Evolutionary conservation across 1,140 invertebrate species (phyloP), one percentile per base, ranked within the genome.

Genomic region (Rhynchophorus ferrugineus): DNA sequence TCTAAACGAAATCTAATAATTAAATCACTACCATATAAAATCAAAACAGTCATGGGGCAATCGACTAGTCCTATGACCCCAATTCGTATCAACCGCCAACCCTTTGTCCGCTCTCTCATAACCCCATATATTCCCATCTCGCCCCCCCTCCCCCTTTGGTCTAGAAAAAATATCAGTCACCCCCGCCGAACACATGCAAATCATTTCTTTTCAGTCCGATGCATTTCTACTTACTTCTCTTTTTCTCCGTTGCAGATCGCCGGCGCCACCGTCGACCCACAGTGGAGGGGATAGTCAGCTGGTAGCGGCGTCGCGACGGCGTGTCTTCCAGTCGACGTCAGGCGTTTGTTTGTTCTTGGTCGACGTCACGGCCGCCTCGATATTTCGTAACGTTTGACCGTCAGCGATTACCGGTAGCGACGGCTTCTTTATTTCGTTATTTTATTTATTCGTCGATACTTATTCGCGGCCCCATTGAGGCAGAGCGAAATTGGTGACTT

Each of bases 201-300:
- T 54, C 44, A 54, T 48, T 54, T 48, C 52, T 43, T 53, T 54
- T 54, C 52, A 49, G 29, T 36, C 44, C 41, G 34, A 37, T 53
- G 50, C 50, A 53, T 53, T 48, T 49, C 44, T 37, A 36, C 14
- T 46, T 65, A 64, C 61, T 59, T 61, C 44, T 33, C 11, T 38
- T 22, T 62, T 55, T 63, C 47, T 66, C 67, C 66, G 67, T 69
- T 69, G 66, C 67, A 69, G 67, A 66, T 69, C 64, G 53, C 67
- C 46, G 65, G 66, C 67, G 67, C 65, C 62, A 56, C 56, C 49
- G 49, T 64, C 65, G 60, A 49, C 52, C 21, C 11, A 20, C 36
- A 39, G 46, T 51, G 58, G 60, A 59, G 56, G 64, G 67, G 64
- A 56, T 54, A 61, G 61, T 69, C 67, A 69, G 66, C 67, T 68